phyloP scores from a whole-genome alignment of 1,140 invertebrate species.

The Trichonephila clavata region DNA sequence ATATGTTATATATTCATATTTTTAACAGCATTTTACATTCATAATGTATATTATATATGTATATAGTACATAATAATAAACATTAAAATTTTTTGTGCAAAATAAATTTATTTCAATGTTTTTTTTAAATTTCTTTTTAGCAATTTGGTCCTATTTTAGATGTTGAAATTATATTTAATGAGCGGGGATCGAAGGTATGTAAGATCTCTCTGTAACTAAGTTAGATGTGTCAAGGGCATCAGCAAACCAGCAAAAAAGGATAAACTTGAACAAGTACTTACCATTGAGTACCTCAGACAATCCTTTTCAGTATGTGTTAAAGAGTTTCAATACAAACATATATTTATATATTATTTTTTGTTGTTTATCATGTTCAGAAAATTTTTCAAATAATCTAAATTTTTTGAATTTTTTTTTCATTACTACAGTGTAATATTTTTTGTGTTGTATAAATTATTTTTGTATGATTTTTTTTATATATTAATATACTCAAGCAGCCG shows the following conservation, averaged over 20 bases:
- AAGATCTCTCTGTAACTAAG: conserved; percentile 68
- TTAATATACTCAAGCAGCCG: neutral
- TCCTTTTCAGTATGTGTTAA: neutral
- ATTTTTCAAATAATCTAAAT: neutral
- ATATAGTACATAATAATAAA: neutral
- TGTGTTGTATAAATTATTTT: no score
- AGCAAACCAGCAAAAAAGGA: conserved; percentile 75
- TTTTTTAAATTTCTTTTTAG: conserved; percentile 85
- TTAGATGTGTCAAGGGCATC: conserved; percentile 74
- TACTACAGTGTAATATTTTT: neutral
- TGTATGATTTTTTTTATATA: neutral
- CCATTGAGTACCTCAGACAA: conserved; percentile 32
- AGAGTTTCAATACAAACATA: conserved; percentile 1
- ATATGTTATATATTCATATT: no score
- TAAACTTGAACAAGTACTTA: conserved; percentile 61
- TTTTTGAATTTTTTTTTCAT: neutral
- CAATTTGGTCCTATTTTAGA: conserved; percentile 99
- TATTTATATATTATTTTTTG: neutral
- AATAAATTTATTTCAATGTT: neutral
- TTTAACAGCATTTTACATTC: neutral
- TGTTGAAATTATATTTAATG: conserved; percentile 99
- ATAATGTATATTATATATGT: neutral
- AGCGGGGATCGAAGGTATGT: conserved; percentile 99
- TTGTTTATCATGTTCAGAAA: neutral
- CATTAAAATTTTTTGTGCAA: neutral